These are phyloP conservation scores for Danio aesculapii DNA, from an alignment of 2,797 vertebrate genomes.

Conservation along the genomic window DNA sequence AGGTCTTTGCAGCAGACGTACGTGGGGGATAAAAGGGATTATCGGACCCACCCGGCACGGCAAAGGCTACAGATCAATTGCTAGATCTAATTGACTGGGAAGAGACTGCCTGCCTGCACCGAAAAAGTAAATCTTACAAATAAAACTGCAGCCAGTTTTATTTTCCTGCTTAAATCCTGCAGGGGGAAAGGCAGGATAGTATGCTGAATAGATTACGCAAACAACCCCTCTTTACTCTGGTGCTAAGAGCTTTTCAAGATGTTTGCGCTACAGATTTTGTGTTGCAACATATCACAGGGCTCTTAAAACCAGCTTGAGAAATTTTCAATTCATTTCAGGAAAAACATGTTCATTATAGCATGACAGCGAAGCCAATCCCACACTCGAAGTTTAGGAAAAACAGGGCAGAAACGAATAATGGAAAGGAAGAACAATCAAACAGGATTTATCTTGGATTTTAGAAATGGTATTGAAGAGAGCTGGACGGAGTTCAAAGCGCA, in stretches of 20 bases:
- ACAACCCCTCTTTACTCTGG: slow-evolving; percentile 15
- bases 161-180: slow-evolving; percentile 42
- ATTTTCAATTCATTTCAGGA: not conserved
- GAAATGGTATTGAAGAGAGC: not conserved
- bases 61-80: slow-evolving; percentile 48
- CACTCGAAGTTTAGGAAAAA: slow-evolving; percentile 1
- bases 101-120: slow-evolving; percentile 36
- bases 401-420: not conserved
- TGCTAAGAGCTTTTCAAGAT: slow-evolving; percentile 33
- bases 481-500: not conserved
- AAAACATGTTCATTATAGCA: slow-evolving; percentile 8
- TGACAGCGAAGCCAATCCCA: not conserved
- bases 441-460: slow-evolving; percentile 19
- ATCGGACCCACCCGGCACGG: slow-evolving; percentile 39
- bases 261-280: slow-evolving; percentile 24
- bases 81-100: slow-evolving; percentile 51
- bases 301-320: slow-evolving; percentile 15
- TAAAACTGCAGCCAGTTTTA: slow-evolving; percentile 46
- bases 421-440: slow-evolving; percentile 9
- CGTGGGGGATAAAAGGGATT: slow-evolving; percentile 49
- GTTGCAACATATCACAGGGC: slow-evolving; percentile 9
- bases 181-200: not conserved
- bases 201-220: slow-evolving; percentile 36
- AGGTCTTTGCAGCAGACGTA: slow-evolving; percentile 19
- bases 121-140: slow-evolving; percentile 57